A percentile compares a stretch with the other conserved stretches of the same genome.
Conservation (phyloP, 37 sponge, comb jelly and placozoan genomes). For the Beroe ovata region DNA sequence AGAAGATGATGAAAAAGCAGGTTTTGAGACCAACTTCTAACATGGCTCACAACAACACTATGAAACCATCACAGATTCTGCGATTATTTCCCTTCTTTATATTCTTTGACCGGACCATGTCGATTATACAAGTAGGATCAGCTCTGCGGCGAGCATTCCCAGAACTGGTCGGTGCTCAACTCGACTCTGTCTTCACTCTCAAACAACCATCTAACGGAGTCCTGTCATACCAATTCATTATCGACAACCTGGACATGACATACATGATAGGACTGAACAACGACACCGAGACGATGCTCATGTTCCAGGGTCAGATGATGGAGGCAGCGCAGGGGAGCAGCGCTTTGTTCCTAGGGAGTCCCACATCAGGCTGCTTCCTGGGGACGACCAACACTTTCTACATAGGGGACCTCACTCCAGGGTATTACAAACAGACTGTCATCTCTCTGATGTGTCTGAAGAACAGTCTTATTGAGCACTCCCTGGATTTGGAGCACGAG, state of each 20-base stretch:
- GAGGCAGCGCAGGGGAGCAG: neutral
- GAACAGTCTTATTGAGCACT: constrained; percentile 47
- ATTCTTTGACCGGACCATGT: neutral
- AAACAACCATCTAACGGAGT: neutral
- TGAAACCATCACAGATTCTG: constrained; percentile 21
- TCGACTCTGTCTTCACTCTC: neutral
- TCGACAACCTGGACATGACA: neutral
- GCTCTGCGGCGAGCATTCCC: neutral
- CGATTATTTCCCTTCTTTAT: neutral
- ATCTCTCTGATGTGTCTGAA: constrained; percentile 39
- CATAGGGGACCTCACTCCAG: neutral
- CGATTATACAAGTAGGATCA: neutral
- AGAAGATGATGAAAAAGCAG: neutral
- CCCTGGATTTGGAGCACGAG: constrained; percentile 21
- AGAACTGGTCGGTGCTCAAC: neutral
- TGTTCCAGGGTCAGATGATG: constrained; percentile 43
- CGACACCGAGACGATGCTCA: neutral
- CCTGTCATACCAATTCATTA: neutral
- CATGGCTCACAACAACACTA: neutral
- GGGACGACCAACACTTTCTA: constrained; percentile 7
- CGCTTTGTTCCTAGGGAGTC: neutral
- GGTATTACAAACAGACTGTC: neutral
- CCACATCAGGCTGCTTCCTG: constrained; percentile 26
- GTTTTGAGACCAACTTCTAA: neutral
- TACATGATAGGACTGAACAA: neutral